Evolutionary conservation across 2,113 vertebrate species (phyloP).

Genomic region (Silurus asotus): DNA sequence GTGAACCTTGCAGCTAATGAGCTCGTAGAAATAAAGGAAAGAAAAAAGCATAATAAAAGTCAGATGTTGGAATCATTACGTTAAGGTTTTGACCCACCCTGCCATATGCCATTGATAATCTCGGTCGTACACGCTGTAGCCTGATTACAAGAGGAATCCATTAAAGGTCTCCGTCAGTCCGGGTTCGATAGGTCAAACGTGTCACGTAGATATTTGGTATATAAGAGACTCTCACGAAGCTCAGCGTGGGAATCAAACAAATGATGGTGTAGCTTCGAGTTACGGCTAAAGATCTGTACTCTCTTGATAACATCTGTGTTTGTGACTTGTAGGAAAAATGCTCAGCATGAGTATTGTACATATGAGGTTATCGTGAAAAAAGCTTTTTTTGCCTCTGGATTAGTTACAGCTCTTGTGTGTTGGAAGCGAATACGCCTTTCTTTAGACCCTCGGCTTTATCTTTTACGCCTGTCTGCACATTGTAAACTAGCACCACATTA

Average conservation of each 20-base stretch:
- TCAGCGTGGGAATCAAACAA: background rate
- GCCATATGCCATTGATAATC: background rate
- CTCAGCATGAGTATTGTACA: background rate
- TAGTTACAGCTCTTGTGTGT: background rate
- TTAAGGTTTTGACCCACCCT: background rate
- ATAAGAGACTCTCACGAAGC: background rate
- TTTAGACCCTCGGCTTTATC: background rate
- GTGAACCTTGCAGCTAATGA: background rate
- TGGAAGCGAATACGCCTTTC: background rate
- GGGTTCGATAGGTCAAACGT: background rate
- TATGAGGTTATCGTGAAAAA: background rate
- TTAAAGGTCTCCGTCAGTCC: background rate
- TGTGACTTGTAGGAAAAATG: background rate
- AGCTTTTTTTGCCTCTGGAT: background rate
- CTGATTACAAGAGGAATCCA: conserved; percentile 8
- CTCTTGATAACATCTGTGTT: conserved; percentile 2
- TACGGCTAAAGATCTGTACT: conserved; percentile 11
- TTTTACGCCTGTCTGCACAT: background rate
- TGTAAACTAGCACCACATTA: conserved; percentile 1
- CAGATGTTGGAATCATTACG: conserved; percentile 5
- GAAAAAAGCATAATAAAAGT: background rate
- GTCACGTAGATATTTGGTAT: background rate
- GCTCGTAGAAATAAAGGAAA: background rate
- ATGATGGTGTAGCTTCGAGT: background rate
- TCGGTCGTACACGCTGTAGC: background rate